Conservation (phyloP, 2,888 invertebrate genomes). For the Magallana nippona region DNA sequence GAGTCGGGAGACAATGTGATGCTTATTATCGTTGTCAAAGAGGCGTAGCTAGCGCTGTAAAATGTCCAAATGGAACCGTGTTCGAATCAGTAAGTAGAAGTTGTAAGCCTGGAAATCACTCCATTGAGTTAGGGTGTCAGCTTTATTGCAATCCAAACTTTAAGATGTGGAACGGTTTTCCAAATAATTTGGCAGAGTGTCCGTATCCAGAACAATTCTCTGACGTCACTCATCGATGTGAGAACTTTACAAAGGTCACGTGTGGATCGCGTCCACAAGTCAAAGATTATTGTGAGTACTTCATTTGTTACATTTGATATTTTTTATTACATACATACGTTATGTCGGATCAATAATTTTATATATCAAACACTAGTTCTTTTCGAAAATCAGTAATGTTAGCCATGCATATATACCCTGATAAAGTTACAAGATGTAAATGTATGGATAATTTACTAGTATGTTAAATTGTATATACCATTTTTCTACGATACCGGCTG, state of each 20-base stretch:
- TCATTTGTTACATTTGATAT: no score
- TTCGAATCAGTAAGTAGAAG: neutral
- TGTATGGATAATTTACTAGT: no score
- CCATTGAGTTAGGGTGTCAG: neutral
- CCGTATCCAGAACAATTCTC: constrained; percentile 5
- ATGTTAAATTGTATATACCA: no score
- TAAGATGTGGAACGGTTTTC: constrained; percentile 23
- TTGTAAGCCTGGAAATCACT: neutral
- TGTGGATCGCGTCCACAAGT: neutral
- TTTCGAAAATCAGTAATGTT: no score
- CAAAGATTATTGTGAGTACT: constrained; percentile 16
- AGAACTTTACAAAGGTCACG: constrained; percentile 7
- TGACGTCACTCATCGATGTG: neutral
- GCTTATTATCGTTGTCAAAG: constrained; percentile 2
- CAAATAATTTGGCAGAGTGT: neutral
- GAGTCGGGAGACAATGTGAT: constrained; percentile 12
- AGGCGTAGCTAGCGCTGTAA: constrained; percentile 1
- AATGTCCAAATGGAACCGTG: constrained; percentile 6
- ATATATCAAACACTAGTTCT: no score
- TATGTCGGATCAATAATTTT: no score
- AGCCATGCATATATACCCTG: no score
- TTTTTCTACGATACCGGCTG: no score
- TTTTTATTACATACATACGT: no score
- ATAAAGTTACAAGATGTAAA: no score
- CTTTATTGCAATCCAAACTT: constrained; percentile 10